Percentiles rank a stretch among this genome's conserved stretches.
Conservation (phyloP, 2,113 vertebrate genomes). For the Strix uralensis region DNA sequence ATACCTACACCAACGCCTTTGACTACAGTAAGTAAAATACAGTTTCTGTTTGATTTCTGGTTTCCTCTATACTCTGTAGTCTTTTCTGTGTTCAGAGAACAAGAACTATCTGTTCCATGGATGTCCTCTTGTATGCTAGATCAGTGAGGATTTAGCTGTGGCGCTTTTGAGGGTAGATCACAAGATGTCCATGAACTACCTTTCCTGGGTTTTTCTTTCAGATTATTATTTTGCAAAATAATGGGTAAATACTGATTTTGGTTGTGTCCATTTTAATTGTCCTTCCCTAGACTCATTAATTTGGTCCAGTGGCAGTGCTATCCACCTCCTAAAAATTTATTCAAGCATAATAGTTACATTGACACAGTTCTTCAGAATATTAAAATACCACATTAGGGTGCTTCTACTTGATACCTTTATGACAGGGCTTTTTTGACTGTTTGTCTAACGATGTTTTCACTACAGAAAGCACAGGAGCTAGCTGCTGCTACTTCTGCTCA, state of each 20-base stretch:
- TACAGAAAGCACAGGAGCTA: background rate
- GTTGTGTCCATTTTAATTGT: background rate
- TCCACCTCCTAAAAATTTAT: background rate
- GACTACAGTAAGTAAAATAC: slow-evolving; percentile 63
- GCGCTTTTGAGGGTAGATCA: background rate
- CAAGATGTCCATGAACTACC: rapidly evolving
- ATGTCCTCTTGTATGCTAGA: background rate
- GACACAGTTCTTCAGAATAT: background rate
- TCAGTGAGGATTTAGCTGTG: background rate
- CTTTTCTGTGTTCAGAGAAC: background rate
- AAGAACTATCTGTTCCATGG: rapidly evolving
- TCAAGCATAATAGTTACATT: background rate
- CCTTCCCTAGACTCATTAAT: background rate
- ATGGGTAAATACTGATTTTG: background rate
- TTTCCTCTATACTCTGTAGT: background rate
- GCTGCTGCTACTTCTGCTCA: background rate
- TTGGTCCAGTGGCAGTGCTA: background rate
- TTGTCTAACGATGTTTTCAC: background rate
- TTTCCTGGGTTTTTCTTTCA: background rate
- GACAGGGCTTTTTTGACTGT: background rate
- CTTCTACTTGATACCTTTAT: background rate
- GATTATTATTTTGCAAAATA: background rate
- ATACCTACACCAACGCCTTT: slow-evolving; percentile 85
- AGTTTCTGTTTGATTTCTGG: background rate
- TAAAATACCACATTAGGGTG: background rate